Conservation (phyloP, 2,797 vertebrate species). For the Coracias cyanogaster region DNA sequence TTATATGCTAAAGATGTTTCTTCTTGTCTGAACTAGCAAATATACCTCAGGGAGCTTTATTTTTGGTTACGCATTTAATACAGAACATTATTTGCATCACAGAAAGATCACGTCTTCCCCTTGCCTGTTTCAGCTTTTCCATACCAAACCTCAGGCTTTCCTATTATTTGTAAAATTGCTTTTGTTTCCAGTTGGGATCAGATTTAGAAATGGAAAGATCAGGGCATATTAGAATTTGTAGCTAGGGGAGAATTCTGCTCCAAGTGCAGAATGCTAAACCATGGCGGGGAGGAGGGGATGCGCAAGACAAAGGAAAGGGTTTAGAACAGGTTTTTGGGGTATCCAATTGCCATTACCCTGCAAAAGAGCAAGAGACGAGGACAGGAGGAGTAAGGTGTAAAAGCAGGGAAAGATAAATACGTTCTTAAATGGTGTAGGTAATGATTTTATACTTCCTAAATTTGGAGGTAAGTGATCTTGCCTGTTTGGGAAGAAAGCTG, state of each 20-base stretch:
- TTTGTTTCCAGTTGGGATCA: constrained; percentile 50
- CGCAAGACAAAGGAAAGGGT: neutral
- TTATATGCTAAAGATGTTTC: constrained; percentile 58
- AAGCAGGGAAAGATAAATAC: neutral
- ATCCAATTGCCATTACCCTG: neutral
- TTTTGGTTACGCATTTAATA: constrained; percentile 55
- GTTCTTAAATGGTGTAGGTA: neutral
- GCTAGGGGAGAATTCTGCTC: neutral
- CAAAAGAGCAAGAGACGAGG: neutral
- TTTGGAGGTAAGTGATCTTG: constrained; percentile 38
- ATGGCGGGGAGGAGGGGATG: neutral
- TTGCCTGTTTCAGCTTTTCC: constrained; percentile 10
- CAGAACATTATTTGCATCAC: constrained; percentile 51
- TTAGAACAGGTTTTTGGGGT: neutral
- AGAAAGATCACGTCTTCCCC: constrained; percentile 24
- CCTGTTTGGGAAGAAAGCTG: constrained; percentile 11
- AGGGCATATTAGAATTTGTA: neutral
- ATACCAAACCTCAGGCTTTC: constrained; percentile 23
- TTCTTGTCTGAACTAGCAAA: constrained; percentile 65
- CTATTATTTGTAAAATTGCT: constrained; percentile 49
- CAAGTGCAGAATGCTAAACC: neutral
- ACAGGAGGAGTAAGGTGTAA: neutral
- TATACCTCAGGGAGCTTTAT: constrained; percentile 61
- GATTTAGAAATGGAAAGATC: constrained; percentile 37
- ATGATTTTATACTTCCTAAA: constrained; percentile 6